Evolutionary conservation across 1,140 invertebrate genomes (phyloP), one percentile per base, ranked within the genome.

Genomic region (Drosophila simulans): DNA sequence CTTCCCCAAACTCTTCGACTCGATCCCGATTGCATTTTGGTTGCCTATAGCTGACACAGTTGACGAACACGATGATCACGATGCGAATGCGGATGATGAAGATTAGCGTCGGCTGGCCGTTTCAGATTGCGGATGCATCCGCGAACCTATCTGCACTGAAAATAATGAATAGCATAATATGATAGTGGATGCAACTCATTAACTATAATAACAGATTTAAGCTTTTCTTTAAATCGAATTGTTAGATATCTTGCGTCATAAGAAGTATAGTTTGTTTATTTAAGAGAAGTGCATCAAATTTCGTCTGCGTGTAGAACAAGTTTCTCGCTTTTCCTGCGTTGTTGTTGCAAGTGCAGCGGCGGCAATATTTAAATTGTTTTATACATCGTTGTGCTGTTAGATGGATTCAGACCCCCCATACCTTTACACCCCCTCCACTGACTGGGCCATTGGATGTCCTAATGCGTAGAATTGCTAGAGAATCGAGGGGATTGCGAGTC

Each of bases 331-430:
- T 58, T 65, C 45, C 39, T 39, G 53, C 57, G 10, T 73, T 81
- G 65, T 60, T 88, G 80, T 89, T 88, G 84, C 84, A 88, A 88
- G 85, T 88, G 85, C 85, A 88, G 73, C 77, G 69, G 80, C 85
- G 69, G 80, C 85, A 84, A 89, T 89, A 89, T 89, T 89, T 89
- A 89, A 89, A 89, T 89, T 89, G 85, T 89, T 89, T 89, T 89
- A 89, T 89, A 88, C 84, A 73, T 84, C 78, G 65, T 73, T 84
- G 83, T 80, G 80, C 84, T 83, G 83, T 89, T 89, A 76, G 60
- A 62, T 53, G 71, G 48, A 56, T 56, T 51, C 40, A 35, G 25
- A n/a, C 17, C 13, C 43, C 42, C 22, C 1, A 25, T 10, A 17
- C 17, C 54, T 22, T 3, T 11, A 13, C 5, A n/a, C 20, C 46